These are phyloP conservation scores for Ophthalmolycus amberensis DNA, from an alignment of 2,113 vertebrate species.

Conservation along the genomic window DNA sequence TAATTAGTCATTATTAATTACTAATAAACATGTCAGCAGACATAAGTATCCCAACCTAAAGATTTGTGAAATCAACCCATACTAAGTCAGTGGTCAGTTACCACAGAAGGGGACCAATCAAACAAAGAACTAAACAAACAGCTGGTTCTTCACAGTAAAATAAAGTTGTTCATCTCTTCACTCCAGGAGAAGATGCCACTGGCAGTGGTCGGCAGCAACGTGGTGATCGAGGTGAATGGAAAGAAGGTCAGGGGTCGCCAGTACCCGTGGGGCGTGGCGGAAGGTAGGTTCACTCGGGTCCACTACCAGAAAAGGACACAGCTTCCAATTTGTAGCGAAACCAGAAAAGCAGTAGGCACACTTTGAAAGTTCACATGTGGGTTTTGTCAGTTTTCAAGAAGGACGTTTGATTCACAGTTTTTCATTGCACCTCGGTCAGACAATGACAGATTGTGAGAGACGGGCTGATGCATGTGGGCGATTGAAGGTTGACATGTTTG, in stretches of 20 bases:
- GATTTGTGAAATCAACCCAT: neutral
- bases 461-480: neutral
- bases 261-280: constrained; percentile 88
- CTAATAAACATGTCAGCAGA: neutral
- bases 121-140: neutral
- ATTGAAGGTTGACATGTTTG: constrained; percentile 13
- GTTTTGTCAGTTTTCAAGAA: neutral
- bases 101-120: neutral
- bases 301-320: neutral
- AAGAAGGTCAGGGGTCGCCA: constrained; percentile 87
- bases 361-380: neutral
- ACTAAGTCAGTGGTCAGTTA: neutral
- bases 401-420: neutral
- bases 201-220: constrained; percentile 86
- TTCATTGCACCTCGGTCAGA: neutral
- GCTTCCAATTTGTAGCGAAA: constrained; percentile 4
- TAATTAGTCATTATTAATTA: neutral
- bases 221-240: constrained; percentile 85
- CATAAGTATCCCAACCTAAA: neutral
- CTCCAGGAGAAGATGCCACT: constrained; percentile 85
- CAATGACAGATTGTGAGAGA: neutral
- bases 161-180: neutral
- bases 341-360: neutral
- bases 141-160: neutral
- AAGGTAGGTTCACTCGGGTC: constrained; percentile 78